Percentiles rank a stretch among this genome's conserved stretches.
phyloP scores from a whole-genome alignment of 2,888 invertebrate genomes.

The Helicoverpa assulta region DNA sequence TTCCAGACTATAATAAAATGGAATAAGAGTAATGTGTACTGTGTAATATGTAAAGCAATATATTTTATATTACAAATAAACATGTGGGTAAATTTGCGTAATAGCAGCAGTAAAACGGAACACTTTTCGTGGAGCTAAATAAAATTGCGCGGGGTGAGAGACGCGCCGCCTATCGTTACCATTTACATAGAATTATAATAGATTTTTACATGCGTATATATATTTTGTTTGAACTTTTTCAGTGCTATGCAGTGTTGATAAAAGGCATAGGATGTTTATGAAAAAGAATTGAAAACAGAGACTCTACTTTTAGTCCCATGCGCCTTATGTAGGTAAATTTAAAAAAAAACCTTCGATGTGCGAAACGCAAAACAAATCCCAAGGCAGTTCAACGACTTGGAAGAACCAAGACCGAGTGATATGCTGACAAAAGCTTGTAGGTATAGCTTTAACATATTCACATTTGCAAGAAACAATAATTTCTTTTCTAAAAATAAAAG shows the following conservation, averaged over 20 bases:
- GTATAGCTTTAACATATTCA: slow-evolving; percentile 61
- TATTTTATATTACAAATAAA: slow-evolving; percentile 89
- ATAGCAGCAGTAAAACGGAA: slow-evolving; percentile 84
- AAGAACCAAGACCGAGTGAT: slow-evolving; percentile 20
- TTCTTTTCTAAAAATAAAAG: slow-evolving; percentile 82
- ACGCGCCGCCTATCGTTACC: slow-evolving; percentile 27
- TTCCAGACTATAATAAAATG: slow-evolving; percentile 34
- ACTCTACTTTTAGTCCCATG: neutral
- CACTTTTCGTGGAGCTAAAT: slow-evolving; percentile 63
- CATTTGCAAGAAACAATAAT: slow-evolving; percentile 75
- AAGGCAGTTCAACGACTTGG: slow-evolving; percentile 38
- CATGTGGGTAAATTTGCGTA: slow-evolving; percentile 89
- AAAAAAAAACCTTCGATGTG: neutral
- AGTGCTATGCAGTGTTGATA: neutral
- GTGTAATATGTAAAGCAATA: slow-evolving; percentile 77
- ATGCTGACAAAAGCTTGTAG: slow-evolving; percentile 40
- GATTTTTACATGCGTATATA: slow-evolving; percentile 3
- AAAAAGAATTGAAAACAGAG: neutral
- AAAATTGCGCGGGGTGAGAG: slow-evolving; percentile 54
- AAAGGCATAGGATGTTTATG: neutral
- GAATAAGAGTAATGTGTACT: slow-evolving; percentile 57
- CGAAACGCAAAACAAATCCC: slow-evolving; percentile 3
- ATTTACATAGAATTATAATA: slow-evolving; percentile 6
- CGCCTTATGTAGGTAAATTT: neutral
- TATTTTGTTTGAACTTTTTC: too few relatives aligned